These are phyloP conservation scores for Xestobium rufovillosum DNA, from an alignment of 2,888 invertebrate genomes.

Conservation along the genomic window DNA sequence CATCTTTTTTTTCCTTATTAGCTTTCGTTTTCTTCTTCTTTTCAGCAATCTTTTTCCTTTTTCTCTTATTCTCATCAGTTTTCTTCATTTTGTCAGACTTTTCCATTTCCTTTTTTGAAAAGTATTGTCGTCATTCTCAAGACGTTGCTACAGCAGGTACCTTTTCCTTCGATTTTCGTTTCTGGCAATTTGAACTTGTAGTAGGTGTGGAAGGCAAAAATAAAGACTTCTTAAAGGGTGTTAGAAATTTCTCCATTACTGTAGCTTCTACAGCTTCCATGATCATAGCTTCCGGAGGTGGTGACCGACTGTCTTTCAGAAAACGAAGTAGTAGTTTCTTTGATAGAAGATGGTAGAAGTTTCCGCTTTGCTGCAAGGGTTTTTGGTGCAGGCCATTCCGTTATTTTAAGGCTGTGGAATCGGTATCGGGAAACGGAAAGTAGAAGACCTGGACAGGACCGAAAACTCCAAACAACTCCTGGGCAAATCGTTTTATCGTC, in stretches of 20 bases:
- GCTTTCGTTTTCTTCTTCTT: slow-evolving; percentile 3
- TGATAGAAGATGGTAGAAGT: too few species aligned
- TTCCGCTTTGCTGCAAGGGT: too few species aligned
- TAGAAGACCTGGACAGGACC: too few species aligned
- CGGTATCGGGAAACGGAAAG: too few species aligned
- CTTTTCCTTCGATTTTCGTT: slow-evolving; percentile 1
- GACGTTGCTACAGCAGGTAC: slow-evolving; percentile 1
- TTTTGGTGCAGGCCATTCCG: too few species aligned
- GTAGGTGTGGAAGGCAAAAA: not conserved
- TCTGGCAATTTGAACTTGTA: not conserved
- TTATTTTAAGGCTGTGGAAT: too few species aligned
- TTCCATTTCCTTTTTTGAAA: not conserved
- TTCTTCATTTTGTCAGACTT: not conserved
- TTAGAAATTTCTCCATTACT: slow-evolving; percentile 1
- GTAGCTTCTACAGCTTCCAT: not conserved
- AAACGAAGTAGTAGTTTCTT: too few species aligned
- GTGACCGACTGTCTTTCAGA: too few species aligned
- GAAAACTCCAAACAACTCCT: too few species aligned
- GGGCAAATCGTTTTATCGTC: too few species aligned
- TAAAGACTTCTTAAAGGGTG: not conserved
- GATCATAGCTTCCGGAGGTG: not conserved
- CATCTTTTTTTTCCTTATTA: not conserved
- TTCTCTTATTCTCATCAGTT: not conserved
- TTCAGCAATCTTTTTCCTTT: not conserved
- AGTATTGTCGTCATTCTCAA: not conserved